These are phyloP conservation scores for Sebastes diploproa DNA, from an alignment of 2,797 vertebrate genomes.

Conservation along the genomic window DNA sequence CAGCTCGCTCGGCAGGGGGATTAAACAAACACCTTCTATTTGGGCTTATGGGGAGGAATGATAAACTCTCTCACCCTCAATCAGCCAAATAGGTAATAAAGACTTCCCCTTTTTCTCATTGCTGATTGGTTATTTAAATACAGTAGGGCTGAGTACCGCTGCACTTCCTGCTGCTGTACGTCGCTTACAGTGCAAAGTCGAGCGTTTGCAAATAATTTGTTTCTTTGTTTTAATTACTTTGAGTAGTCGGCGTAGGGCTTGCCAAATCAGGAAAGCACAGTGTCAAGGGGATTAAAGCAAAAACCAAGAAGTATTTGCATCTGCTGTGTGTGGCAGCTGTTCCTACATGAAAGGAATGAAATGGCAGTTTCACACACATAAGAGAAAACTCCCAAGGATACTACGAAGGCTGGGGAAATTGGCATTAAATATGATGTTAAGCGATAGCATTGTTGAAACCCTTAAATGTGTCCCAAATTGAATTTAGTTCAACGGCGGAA, in stretches of 20 bases:
- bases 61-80: constrained; percentile 61
- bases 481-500: constrained; percentile 12
- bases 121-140: constrained; percentile 44
- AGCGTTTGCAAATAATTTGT: constrained; percentile 38
- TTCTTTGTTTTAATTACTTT: constrained; percentile 33
- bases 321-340: not conserved
- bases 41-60: constrained; percentile 48
- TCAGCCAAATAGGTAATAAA: constrained; percentile 60
- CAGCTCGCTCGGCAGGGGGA: constrained; percentile 62
- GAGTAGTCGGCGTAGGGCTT: constrained; percentile 8
- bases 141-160: not conserved
- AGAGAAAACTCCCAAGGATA: constrained; percentile 3
- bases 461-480: not conserved
- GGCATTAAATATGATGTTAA: not conserved
- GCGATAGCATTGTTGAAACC: not conserved
- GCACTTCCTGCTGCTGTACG: not conserved
- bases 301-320: constrained; percentile 11
- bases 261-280: constrained; percentile 12
- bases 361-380: not conserved
- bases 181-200: constrained; percentile 10
- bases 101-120: constrained; percentile 16
- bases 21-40: constrained; percentile 73
- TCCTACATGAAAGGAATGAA: not conserved
- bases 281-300: constrained; percentile 13
- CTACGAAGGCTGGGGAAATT: not conserved